Percentiles rank a stretch among this genome's conserved stretches.
These are phyloP conservation scores for Paracentrotus lividus DNA, from an alignment of 53 echinoderm and acorn worm genomes.

Conservation along the genomic window DNA sequence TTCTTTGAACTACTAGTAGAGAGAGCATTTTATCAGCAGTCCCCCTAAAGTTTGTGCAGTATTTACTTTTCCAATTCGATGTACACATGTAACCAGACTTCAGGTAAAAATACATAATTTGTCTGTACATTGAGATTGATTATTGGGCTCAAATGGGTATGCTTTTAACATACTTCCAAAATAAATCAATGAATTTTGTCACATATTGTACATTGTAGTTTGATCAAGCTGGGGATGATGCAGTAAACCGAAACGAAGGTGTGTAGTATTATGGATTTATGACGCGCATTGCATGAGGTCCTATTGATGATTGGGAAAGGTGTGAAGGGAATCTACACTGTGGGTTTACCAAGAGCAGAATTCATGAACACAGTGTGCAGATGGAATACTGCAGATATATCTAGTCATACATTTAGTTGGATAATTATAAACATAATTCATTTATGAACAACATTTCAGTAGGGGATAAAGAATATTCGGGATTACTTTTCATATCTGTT, in stretches of 20 bases:
- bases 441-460: too few relatives aligned
- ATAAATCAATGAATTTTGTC: neutral
- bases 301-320: neutral
- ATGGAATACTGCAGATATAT: too few relatives aligned
- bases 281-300: neutral
- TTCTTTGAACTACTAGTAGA: too few relatives aligned
- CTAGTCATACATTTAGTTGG: too few relatives aligned
- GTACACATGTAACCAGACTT: neutral
- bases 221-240: neutral
- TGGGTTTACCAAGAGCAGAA: neutral
- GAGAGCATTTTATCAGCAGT: neutral
- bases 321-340: neutral
- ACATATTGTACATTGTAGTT: neutral
- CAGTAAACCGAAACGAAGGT: neutral
- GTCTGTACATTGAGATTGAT: neutral
- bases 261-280: neutral
- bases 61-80: constrained; percentile 13
- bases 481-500: too few relatives aligned
- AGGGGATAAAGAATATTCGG: too few relatives aligned
- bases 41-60: neutral
- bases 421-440: too few relatives aligned
- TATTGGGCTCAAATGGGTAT: neutral
- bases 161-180: neutral
- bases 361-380: neutral
- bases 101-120: neutral